These are phyloP conservation scores for Neoniphon sammara DNA, from an alignment of 2,797 vertebrate genomes.

Conservation along the genomic window DNA sequence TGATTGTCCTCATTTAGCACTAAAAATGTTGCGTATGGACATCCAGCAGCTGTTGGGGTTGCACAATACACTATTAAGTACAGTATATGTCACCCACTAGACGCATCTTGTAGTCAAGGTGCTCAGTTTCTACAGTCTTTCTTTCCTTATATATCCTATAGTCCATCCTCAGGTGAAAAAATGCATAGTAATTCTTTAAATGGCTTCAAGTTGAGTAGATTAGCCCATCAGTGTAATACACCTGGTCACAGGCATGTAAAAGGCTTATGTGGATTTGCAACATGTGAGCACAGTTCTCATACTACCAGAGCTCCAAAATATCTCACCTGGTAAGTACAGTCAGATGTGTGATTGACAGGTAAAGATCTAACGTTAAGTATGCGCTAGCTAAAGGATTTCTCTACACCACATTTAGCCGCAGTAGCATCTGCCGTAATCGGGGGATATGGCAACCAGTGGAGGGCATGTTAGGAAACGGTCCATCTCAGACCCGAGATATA, in stretches of 20 bases:
- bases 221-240: slow-evolving; percentile 47
- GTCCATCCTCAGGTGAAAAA: slow-evolving; percentile 5
- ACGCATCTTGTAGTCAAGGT: too few species aligned
- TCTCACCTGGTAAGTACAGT: slow-evolving; percentile 23
- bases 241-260: slow-evolving; percentile 48
- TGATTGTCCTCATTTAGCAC: background rate
- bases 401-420: slow-evolving; percentile 38
- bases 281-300: slow-evolving; percentile 41
- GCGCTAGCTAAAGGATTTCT: slow-evolving; percentile 19
- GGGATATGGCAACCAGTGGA: background rate
- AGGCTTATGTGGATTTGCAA: slow-evolving; percentile 58
- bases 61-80: background rate
- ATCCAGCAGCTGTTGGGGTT: slow-evolving; percentile 11
- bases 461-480: background rate
- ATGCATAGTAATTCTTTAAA: slow-evolving; percentile 48
- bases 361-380: slow-evolving; percentile 33
- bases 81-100: too few species aligned
- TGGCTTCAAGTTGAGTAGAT: slow-evolving; percentile 55
- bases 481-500: background rate
- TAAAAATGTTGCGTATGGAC: slow-evolving; percentile 11
- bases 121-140: background rate
- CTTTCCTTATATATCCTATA: background rate
- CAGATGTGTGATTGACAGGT: slow-evolving; percentile 47
- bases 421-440: slow-evolving; percentile 33
- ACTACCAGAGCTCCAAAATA: slow-evolving; percentile 34